Evolutionary conservation across 2,797 vertebrate genomes (phyloP), one percentile per base, ranked within the genome.

Genomic region (Hafferia zeledoni): DNA sequence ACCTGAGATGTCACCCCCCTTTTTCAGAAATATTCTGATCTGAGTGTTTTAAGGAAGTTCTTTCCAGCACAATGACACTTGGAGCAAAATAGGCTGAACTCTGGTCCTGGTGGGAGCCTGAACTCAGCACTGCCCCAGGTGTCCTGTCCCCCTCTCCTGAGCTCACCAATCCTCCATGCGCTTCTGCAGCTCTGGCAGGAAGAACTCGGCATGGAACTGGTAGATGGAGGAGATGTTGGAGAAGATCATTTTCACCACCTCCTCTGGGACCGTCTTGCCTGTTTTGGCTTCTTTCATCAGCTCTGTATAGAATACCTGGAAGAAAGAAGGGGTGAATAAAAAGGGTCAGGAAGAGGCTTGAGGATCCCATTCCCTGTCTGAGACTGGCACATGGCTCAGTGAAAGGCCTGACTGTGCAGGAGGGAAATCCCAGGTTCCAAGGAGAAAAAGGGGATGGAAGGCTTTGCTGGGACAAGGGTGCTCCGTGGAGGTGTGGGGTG

Each of bases 221-320:
- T 99, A 98, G 96, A 99, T 99, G 52, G 98, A 99, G 59, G 99
- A 98, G 93, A 98, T 98, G 95, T 99, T 99, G 93, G 99, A 99
- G 97, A 99, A 99, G 93, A 99, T 98, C 79, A 98, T 98, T 94
- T 96, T 98, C 33, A 99, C 98, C 86, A 99, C 98, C 1, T 99
- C 99, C 18, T 98, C 97, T 0, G 99, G 98, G 92, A 99, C 98
- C 0, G 96, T 97, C 89, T 98, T 99, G 50, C 97, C 93, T 17
- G 94, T 96, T 28, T 68, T 96, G 11, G 99, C 99, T 82, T 99
- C 99, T 85, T 97, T 98, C 39, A 98, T 97, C 49, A 99, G 95
- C 65, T 98, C 98, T 15, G 81, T 91, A 83, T 98, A 99, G 95
- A 99, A 99, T 47, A 99, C 97, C 99, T 99, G 96, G 37, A 81